Conservation (phyloP, 92 coral and sea anemone species). For the Paramuricea clavata region DNA sequence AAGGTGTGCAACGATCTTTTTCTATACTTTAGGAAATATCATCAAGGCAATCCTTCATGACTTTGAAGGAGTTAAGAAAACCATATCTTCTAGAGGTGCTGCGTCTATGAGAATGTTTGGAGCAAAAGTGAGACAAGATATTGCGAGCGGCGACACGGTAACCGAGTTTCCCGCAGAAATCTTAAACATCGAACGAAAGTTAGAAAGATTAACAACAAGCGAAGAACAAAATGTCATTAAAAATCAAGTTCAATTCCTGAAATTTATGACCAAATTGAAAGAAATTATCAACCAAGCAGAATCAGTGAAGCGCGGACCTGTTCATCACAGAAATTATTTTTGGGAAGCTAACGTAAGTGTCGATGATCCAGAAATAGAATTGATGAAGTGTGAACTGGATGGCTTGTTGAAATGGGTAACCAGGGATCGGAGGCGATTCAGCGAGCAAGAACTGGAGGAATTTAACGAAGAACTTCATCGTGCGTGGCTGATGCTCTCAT, state of each 20-base stretch:
- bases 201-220: slow-evolving; percentile 32
- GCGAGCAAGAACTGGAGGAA: slow-evolving; percentile 87
- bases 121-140: slow-evolving; percentile 1
- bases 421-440: slow-evolving; percentile 72
- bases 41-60: slow-evolving; percentile 80
- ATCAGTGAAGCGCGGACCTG: neutral
- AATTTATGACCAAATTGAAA: slow-evolving; percentile 60
- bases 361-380: slow-evolving; percentile 3
- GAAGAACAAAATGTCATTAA: slow-evolving; percentile 77
- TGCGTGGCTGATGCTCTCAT: slow-evolving; percentile 62
- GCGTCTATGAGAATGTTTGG: neutral
- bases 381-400: slow-evolving; percentile 29
- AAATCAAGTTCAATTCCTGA: slow-evolving; percentile 81
- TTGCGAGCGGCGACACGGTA: neutral
- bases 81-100: slow-evolving; percentile 41
- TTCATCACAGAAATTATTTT: neutral
- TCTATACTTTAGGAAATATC: slow-evolving; percentile 50
- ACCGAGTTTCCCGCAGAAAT: slow-evolving; percentile 42
- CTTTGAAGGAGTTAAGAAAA: slow-evolving; percentile 74
- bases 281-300: slow-evolving; percentile 9
- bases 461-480: slow-evolving; percentile 78
- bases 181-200: neutral
- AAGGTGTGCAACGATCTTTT: neutral
- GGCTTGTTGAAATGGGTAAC: slow-evolving; percentile 59
- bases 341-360: neutral